Percentiles rank a stretch among this genome's conserved stretches.
Evolutionary conservation across 2,113 vertebrate species (phyloP).

Genomic region (Phyllostomus hastatus): DNA sequence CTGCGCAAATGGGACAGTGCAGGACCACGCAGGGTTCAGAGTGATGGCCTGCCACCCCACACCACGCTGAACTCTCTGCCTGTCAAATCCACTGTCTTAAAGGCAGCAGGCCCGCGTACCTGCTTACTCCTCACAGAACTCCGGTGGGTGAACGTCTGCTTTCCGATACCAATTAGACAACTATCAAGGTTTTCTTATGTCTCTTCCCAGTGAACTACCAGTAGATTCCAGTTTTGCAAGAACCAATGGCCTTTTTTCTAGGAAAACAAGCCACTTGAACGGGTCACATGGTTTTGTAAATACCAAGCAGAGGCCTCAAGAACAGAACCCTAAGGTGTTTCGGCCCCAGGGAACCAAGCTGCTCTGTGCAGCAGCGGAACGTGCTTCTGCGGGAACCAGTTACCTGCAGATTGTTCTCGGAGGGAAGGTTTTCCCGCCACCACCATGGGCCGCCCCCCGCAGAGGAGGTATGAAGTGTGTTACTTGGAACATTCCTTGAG

Average conservation of each 20-base stretch:
- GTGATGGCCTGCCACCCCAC: not conserved
- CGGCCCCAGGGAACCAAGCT: not conserved
- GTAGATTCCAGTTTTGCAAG: not conserved
- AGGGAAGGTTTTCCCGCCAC: not conserved
- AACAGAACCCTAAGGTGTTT: not conserved
- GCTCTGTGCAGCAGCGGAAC: not conserved
- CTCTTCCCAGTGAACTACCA: not conserved
- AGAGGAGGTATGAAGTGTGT: not conserved
- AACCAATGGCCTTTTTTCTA: not conserved
- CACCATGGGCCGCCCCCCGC: not conserved
- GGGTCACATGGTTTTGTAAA: not conserved
- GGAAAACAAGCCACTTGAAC: not conserved
- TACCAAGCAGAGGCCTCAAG: not conserved
- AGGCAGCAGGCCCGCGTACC: not conserved
- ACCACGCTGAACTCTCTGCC: not conserved
- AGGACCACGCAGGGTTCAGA: not conserved
- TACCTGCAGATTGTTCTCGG: not conserved
- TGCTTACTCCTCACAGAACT: not conserved
- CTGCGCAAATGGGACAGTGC: not conserved
- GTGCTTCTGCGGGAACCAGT: not conserved
- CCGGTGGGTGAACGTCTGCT: not conserved
- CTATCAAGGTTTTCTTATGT: not conserved
- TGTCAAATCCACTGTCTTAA: not conserved
- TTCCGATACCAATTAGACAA: not conserved
- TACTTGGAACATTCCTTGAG: not conserved